Percentiles rank a stretch among this genome's conserved stretches.
phyloP scores from a whole-genome alignment of 2,113 vertebrate genomes.

The Myrmecophaga tridactyla region DNA sequence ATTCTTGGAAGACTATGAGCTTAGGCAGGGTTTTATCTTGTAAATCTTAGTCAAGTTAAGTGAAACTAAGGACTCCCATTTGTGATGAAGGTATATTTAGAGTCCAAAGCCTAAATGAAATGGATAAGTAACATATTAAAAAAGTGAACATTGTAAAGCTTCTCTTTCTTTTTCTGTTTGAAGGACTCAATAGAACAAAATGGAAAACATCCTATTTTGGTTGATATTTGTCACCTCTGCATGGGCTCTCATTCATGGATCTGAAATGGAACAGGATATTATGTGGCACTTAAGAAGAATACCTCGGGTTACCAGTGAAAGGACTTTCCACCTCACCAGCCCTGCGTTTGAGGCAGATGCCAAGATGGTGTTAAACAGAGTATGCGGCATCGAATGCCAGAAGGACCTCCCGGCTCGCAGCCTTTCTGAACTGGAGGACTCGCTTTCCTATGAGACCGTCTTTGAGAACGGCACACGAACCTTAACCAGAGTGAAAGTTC shows the following conservation, averaged over 20 bases:
- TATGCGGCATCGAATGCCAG: constrained; percentile 95
- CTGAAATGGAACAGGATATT: constrained; percentile 85
- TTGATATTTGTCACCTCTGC: constrained; percentile 83
- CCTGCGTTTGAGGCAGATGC: constrained; percentile 89
- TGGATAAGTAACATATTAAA: neutral
- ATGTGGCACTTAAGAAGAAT: constrained; percentile 92
- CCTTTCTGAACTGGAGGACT: constrained; percentile 88
- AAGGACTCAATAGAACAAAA: constrained; percentile 84
- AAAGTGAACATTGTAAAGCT: neutral
- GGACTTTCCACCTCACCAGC: constrained; percentile 88
- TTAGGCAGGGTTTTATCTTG: neutral
- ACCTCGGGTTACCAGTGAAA: constrained; percentile 88
- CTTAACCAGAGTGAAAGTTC: constrained; percentile 89
- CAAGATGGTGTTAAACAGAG: constrained; percentile 80
- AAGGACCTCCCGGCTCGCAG: constrained; percentile 85
- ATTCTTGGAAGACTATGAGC: neutral
- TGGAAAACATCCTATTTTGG: constrained; percentile 87
- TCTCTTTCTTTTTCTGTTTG: constrained; percentile 59
- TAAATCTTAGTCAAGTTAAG: neutral
- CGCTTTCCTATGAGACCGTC: constrained; percentile 94
- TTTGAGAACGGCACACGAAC: constrained; percentile 95
- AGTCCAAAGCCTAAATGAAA: neutral
- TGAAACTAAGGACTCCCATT: neutral
- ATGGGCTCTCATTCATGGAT: constrained; percentile 77
- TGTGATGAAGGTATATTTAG: neutral